Evolutionary conservation across 2,113 vertebrate genomes (phyloP), one percentile per base, ranked within the genome.

Genomic region (Hypomesus transpacificus): DNA sequence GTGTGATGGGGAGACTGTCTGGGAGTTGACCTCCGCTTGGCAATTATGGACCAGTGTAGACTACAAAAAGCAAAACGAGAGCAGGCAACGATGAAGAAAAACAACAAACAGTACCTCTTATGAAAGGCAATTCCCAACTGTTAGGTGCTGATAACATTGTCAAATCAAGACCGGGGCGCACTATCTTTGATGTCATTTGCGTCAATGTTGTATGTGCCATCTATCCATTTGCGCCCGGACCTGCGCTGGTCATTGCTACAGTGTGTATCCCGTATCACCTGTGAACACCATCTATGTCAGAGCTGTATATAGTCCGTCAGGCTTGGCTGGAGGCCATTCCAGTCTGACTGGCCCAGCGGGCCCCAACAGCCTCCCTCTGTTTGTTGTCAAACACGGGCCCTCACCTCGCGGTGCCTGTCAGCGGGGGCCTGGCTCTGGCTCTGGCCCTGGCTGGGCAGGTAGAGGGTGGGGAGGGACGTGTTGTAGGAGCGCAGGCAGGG

Each of bases 401-500:
- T 58, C 84, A 92, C 92, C 68, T 91, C 88, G 21, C 66, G 79
- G 71, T 56, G 83, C 2, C 71, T 72, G 65, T 91, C 86, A 9
- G 46, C 68, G 64, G 84, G 17, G 54, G 86, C 90, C 62, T 86
- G 89, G 76, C 80, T 82, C 62, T 86, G 89, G 76, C 80, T 82
- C 54, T 14, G 69, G 34, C 74, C 87, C 77, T 91, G 91, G 80
- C 91, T 91, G 65, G 92, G 87, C 80, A 94, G 88, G 83, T 91
- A 94, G 77, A 96, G 91, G 17, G 94, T 82, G 0, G 94, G 95
- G 62, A 96, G 88, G 68, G 95, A 95, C 60, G 91, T 91, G 86
- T 95, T 95, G 87, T 93, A 89, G 70, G 94, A 87, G 60, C 89
- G 90, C 66, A 93, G 91, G 69, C 88, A 91, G 82, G 93, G 90